Conservation (phyloP, 2,888 invertebrate genomes). For the Sussaba pulchella region DNA sequence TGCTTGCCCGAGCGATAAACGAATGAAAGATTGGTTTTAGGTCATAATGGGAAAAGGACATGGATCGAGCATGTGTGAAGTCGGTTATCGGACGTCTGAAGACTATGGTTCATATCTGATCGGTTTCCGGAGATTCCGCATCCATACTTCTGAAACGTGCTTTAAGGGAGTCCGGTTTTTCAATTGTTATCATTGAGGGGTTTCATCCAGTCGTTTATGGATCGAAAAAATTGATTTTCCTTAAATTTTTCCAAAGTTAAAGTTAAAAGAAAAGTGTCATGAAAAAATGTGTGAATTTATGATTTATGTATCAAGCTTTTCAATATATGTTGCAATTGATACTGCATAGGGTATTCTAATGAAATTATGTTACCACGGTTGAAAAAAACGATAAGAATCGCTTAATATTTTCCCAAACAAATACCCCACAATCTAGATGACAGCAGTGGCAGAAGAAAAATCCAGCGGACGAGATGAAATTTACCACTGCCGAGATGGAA, state of each 20-base stretch:
- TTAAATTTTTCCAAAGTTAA: too few species aligned
- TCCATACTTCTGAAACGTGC: not conserved
- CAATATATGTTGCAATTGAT: too few species aligned
- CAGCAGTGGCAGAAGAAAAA: conserved; percentile 33
- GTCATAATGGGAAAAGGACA: conserved; percentile 31
- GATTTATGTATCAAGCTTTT: too few species aligned
- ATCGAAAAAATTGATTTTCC: too few species aligned
- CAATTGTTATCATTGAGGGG: conserved; percentile 52
- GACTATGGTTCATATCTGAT: conserved; percentile 48
- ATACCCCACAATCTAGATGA: conserved; percentile 51
- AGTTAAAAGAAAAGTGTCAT: too few species aligned
- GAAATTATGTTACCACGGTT: too few species aligned
- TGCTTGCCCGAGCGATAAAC: conserved; percentile 45
- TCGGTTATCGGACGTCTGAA: conserved; percentile 58
- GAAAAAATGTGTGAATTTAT: too few species aligned
- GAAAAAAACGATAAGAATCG: too few species aligned
- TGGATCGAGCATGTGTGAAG: conserved; percentile 45
- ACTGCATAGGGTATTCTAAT: too few species aligned
- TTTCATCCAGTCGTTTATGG: too few species aligned
- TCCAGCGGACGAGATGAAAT: conserved; percentile 41
- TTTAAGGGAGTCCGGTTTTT: conserved; percentile 43
- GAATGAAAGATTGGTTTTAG: conserved; percentile 57
- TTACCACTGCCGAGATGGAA: conserved; percentile 3
- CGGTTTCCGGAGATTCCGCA: conserved; percentile 24
- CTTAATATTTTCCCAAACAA: too few species aligned